These are phyloP conservation scores for Drosophila funebris DNA, from an alignment of 1,140 invertebrate species.

Conservation along the genomic window DNA sequence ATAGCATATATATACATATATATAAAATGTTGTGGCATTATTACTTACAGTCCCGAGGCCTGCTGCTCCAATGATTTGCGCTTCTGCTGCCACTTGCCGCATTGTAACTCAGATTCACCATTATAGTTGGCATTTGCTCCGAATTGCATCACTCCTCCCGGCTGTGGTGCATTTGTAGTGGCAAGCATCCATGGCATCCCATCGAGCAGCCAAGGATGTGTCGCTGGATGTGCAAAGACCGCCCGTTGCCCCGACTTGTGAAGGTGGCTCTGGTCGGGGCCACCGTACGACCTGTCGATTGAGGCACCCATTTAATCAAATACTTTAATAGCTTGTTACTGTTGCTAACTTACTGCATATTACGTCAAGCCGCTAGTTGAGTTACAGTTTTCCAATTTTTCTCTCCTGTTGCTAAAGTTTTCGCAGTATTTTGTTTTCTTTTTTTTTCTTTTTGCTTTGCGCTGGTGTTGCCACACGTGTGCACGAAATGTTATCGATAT, in stretches of 20 bases:
- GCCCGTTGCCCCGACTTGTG: constrained; percentile 40
- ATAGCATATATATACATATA: not conserved
- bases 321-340: not conserved
- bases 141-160: constrained; percentile 72
- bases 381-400: constrained; percentile 1
- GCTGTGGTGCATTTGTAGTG: constrained; percentile 58
- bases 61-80: constrained; percentile 59
- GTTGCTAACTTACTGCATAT: constrained; percentile 43
- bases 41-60: constrained; percentile 56
- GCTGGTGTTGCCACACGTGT: constrained; percentile 34
- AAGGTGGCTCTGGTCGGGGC: constrained; percentile 23
- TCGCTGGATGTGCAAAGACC: constrained; percentile 39
- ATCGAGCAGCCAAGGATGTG: constrained; percentile 57
- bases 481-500: constrained; percentile 12
- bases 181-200: constrained; percentile 68
- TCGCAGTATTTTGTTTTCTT: constrained; percentile 21
- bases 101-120: constrained; percentile 40
- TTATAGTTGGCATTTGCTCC: constrained; percentile 44
- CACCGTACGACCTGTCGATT: constrained; percentile 40
- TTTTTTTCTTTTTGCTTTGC: constrained; percentile 4
- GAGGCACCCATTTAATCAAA: not conserved
- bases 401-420: constrained; percentile 1
- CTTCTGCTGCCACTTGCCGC: constrained; percentile 65
- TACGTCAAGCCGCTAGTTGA: not conserved
- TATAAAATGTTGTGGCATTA: too few species aligned